Conservation (phyloP, 1,140 invertebrate genomes). For the Caenorhabditis inopinata region DNA sequence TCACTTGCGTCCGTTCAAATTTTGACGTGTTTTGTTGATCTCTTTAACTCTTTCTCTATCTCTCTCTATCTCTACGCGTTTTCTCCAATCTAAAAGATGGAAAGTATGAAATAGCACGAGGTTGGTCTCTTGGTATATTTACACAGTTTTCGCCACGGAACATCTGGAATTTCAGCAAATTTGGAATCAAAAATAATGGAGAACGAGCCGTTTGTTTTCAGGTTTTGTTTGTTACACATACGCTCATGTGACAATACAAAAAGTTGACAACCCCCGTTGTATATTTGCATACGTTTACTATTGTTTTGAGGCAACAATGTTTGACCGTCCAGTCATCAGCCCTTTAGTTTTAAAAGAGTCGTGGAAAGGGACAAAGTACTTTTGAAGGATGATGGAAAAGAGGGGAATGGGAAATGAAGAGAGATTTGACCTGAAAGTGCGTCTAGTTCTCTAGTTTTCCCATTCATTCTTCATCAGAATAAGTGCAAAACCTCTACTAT, state of each 20-base stretch:
- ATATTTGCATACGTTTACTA: slow-evolving; percentile 22
- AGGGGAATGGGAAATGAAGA: no score
- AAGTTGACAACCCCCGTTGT: not conserved
- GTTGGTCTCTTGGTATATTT: not conserved
- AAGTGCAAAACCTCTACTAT: no score
- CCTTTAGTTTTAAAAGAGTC: no score
- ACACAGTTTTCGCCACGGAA: not conserved
- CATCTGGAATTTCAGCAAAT: not conserved
- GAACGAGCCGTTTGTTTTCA: no score
- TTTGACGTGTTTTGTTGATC: not conserved
- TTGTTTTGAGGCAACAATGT: slow-evolving; percentile 14
- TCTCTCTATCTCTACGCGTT: no score
- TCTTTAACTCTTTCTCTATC: no score
- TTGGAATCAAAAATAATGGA: not conserved
- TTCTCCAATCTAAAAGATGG: not conserved
- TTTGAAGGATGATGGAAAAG: no score
- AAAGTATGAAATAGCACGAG: not conserved
- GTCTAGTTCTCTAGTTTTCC: no score
- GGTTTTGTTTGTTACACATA: not conserved
- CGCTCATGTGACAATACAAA: not conserved
- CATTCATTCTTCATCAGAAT: no score
- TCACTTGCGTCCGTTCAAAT: not conserved
- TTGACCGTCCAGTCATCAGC: slow-evolving; percentile 3
- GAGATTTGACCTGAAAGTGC: no score
- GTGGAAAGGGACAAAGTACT: no score